Percentiles rank a stretch among this genome's conserved stretches.
Conservation (phyloP, 1,140 invertebrate species). For the Euura lappo region DNA sequence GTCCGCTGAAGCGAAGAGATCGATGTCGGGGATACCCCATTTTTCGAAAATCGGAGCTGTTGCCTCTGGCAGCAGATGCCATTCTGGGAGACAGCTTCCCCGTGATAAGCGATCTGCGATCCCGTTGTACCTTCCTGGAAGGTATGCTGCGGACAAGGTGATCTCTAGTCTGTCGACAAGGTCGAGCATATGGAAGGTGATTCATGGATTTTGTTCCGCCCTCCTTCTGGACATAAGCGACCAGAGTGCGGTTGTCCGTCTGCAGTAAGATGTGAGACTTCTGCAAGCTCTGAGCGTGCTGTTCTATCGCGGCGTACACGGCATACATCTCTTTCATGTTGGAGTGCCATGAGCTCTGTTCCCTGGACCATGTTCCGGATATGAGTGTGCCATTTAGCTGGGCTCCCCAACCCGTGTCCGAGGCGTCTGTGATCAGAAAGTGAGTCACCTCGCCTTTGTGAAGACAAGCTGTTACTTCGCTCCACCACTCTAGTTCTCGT, state of each 20-base stretch:
- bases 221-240: slow-evolving; percentile 41
- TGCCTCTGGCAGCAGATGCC: slow-evolving; percentile 38
- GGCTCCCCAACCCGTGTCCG: slow-evolving; percentile 26
- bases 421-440: slow-evolving; percentile 24
- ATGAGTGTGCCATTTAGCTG: slow-evolving; percentile 16
- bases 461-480: slow-evolving; percentile 6
- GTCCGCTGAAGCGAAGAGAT: slow-evolving; percentile 42
- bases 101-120: slow-evolving; percentile 40
- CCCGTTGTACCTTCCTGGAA: slow-evolving; percentile 40
- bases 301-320: slow-evolving; percentile 15
- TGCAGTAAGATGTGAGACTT: slow-evolving; percentile 37
- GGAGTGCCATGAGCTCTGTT: slow-evolving; percentile 24
- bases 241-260: slow-evolving; percentile 30
- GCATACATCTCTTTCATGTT: slow-evolving; percentile 29
- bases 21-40: slow-evolving; percentile 39
- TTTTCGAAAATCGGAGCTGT: slow-evolving; percentile 32
- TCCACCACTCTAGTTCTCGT: slow-evolving; percentile 24
- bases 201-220: slow-evolving; percentile 38
- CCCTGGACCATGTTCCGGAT: slow-evolving; percentile 17
- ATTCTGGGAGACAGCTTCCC: slow-evolving; percentile 34
- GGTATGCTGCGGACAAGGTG: slow-evolving; percentile 29
- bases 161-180: slow-evolving; percentile 32
- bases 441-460: slow-evolving; percentile 13
- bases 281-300: slow-evolving; percentile 22
- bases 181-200: slow-evolving; percentile 28